Percentiles rank a stretch among this genome's conserved stretches.
These are phyloP conservation scores for Ectemnius lituratus DNA, from an alignment of 2,888 invertebrate genomes.

Conservation along the genomic window DNA sequence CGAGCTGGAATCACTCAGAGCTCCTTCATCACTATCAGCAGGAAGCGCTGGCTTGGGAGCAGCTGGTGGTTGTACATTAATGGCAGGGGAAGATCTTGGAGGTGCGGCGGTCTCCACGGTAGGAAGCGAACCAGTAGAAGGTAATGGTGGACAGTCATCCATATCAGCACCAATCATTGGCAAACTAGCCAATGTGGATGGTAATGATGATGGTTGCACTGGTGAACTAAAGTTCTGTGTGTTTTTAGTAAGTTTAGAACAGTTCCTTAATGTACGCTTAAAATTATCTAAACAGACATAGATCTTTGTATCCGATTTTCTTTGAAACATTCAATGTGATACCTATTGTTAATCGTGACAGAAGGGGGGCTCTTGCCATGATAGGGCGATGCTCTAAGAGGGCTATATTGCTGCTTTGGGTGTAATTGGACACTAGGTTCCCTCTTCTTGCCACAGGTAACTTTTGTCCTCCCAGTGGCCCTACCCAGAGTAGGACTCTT, in stretches of 20 bases:
- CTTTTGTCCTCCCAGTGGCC: slow-evolving; percentile 73
- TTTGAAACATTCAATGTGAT: background rate
- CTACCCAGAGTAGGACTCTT: slow-evolving; percentile 73
- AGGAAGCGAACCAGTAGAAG: slow-evolving; percentile 32
- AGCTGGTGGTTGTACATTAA: slow-evolving; percentile 30
- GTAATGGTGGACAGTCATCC: slow-evolving; percentile 72
- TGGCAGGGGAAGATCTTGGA: slow-evolving; percentile 37
- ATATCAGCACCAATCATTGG: slow-evolving; percentile 88
- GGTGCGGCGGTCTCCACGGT: slow-evolving; percentile 52
- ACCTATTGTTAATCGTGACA: slow-evolving; percentile 61
- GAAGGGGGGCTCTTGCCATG: slow-evolving; percentile 70
- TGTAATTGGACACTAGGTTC: slow-evolving; percentile 71
- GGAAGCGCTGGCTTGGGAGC: slow-evolving; percentile 48
- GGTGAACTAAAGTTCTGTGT: slow-evolving; percentile 80
- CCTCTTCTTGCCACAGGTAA: slow-evolving; percentile 73
- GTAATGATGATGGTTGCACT: slow-evolving; percentile 80
- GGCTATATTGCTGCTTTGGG: slow-evolving; percentile 70
- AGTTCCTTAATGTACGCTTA: background rate
- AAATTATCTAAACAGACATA: background rate
- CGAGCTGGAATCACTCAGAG: slow-evolving; percentile 73
- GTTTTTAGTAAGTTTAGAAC: slow-evolving; percentile 44
- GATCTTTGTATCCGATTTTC: too few relatives aligned
- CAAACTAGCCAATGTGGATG: slow-evolving; percentile 86
- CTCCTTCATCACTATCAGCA: slow-evolving; percentile 57
- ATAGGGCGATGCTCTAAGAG: slow-evolving; percentile 69